Conservation (phyloP, 2,888 invertebrate genomes). For the Corbicula japonica region DNA sequence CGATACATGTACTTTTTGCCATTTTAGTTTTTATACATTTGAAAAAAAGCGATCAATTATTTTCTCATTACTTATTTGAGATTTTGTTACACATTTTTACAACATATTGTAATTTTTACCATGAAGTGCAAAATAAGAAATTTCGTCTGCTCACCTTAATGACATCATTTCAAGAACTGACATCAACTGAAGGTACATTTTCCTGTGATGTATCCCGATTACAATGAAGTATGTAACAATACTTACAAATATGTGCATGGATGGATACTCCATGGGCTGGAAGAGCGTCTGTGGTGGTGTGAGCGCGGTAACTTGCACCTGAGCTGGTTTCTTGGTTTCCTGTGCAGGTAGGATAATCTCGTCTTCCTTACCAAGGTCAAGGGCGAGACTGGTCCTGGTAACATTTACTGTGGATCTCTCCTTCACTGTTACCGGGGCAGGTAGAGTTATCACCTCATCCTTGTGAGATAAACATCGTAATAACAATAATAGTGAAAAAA, state of each 20-base stretch:
- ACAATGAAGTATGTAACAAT: not conserved
- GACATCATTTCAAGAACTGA: too few relatives aligned
- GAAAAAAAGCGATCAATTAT: too few relatives aligned
- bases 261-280: constrained; percentile 84
- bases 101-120: too few relatives aligned
- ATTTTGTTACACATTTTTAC: too few relatives aligned
- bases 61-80: too few relatives aligned
- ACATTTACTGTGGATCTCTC: constrained; percentile 49
- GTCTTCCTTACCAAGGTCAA: constrained; percentile 47
- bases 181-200: too few relatives aligned
- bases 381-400: constrained; percentile 58
- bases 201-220: too few relatives aligned
- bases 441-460: constrained; percentile 82
- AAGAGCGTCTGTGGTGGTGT: constrained; percentile 82
- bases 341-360: constrained; percentile 33
- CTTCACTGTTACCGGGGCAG: constrained; percentile 63
- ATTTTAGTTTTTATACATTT: too few relatives aligned
- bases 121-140: too few relatives aligned
- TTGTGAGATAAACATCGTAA: constrained; percentile 50
- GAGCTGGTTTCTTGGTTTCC: constrained; percentile 54
- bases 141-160: too few relatives aligned
- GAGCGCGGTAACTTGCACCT: constrained; percentile 55
- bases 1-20: too few relatives aligned
- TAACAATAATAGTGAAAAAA: too few relatives aligned
- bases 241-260: constrained; percentile 86